Percentiles rank a stretch among this genome's conserved stretches.
Conservation (phyloP, 1,140 invertebrate species). For the Rhysida immarginata region DNA sequence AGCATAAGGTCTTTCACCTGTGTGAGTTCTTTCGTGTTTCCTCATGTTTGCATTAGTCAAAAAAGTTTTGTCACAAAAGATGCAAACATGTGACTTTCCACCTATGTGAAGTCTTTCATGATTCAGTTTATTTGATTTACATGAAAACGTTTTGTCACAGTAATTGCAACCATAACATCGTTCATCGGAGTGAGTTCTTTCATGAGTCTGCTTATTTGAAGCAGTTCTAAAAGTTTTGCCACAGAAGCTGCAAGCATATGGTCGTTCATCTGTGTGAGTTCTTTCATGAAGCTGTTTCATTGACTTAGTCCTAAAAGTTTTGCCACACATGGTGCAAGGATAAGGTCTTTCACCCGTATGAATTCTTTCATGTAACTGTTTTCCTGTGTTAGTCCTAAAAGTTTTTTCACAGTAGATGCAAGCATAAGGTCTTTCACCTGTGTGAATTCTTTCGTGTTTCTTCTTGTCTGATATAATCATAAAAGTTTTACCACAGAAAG, state of each 20-base stretch:
- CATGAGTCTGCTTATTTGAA: not conserved
- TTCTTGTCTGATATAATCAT: not conserved
- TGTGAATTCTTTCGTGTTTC: not conserved
- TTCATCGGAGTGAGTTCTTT: slow-evolving; percentile 8
- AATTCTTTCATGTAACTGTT: not conserved
- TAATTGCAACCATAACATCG: not conserved
- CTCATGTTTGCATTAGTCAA: slow-evolving; percentile 1
- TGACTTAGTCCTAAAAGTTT: not conserved
- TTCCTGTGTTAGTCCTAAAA: not conserved
- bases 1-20: slow-evolving; percentile 13
- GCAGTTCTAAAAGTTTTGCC: not conserved
- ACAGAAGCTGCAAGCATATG: slow-evolving; percentile 1
- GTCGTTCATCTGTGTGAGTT: not conserved
- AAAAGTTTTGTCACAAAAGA: slow-evolving; percentile 13
- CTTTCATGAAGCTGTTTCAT: not conserved
- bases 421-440: not conserved
- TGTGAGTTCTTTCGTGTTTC: slow-evolving; percentile 12
- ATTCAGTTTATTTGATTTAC: slow-evolving; percentile 1
- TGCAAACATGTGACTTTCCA: slow-evolving; percentile 13
- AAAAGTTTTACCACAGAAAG: not conserved
- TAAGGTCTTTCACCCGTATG: not conserved
- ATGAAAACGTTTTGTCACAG: slow-evolving; percentile 8
- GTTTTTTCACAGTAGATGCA: not conserved
- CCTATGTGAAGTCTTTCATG: slow-evolving; percentile 14
- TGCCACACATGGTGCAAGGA: not conserved